Evolutionary conservation across 2,888 invertebrate genomes (phyloP).

Genomic region (Pelosia muscerda): DNA sequence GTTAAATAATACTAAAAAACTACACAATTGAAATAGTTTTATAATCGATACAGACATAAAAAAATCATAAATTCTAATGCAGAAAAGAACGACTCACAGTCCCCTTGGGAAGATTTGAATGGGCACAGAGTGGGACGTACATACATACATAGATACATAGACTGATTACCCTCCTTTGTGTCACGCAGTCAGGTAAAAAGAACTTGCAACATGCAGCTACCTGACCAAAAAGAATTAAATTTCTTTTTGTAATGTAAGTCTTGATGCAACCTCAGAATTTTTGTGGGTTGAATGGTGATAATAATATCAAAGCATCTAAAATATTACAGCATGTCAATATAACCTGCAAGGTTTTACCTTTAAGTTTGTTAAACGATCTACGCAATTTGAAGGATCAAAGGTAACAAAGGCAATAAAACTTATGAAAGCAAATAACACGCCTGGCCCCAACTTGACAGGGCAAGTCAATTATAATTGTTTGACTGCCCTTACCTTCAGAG

Average conservation of each 20-base stretch:
- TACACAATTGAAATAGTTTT: too few relatives aligned
- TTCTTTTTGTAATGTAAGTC: neutral
- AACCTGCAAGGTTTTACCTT: neutral
- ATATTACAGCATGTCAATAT: neutral
- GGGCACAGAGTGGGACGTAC: too few relatives aligned
- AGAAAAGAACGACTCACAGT: too few relatives aligned
- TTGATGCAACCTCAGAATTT: neutral
- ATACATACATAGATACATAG: too few relatives aligned
- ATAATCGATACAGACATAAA: too few relatives aligned
- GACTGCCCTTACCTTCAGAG: conserved; percentile 32
- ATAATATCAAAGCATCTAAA: neutral
- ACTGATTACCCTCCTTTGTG: too few relatives aligned
- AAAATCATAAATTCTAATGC: too few relatives aligned
- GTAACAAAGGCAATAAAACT: conserved; percentile 5
- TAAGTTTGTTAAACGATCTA: neutral
- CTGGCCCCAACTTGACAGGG: conserved; percentile 19
- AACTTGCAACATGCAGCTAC: too few relatives aligned
- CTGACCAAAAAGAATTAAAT: too few relatives aligned
- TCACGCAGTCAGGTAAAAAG: too few relatives aligned
- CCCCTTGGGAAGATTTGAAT: too few relatives aligned
- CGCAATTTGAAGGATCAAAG: conserved; percentile 5
- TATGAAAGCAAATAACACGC: conserved; percentile 28
- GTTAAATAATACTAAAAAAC: too few relatives aligned
- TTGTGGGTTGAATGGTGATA: neutral
- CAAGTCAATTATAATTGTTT: conserved; percentile 31